Evolutionary conservation across 2,113 vertebrate genomes (phyloP).

Genomic region (Octodon degus): DNA sequence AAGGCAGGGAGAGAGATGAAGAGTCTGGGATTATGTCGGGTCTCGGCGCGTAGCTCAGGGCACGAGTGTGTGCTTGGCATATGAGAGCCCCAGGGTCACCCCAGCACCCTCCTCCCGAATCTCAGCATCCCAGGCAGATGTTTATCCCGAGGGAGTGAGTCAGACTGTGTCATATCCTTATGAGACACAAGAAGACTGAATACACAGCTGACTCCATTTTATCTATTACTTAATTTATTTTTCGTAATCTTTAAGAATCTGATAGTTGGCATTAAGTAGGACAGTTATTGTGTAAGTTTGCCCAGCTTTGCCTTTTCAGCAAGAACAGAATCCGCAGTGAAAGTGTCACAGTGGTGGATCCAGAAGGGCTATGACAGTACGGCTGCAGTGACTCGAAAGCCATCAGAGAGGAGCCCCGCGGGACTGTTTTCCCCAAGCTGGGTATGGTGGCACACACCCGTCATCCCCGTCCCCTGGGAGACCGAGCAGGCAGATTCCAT

Average conservation of each 20-base stretch:
- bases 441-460: neutral
- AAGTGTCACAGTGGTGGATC: neutral
- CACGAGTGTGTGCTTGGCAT: neutral
- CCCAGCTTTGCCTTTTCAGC: neutral
- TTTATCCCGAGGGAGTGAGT: neutral
- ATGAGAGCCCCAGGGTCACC: no score
- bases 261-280: neutral
- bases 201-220: neutral
- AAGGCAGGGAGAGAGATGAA: neutral
- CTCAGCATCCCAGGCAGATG: neutral
- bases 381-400: neutral
- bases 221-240: neutral
- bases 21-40: neutral
- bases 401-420: neutral
- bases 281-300: neutral
- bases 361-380: neutral
- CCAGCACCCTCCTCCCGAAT: no score
- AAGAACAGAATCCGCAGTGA: neutral
- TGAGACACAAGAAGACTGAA: neutral
- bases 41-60: neutral
- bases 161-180: neutral
- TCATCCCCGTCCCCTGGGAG: neutral
- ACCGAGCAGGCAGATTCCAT: neutral
- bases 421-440: neutral
- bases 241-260: neutral